Evolutionary conservation across 2,797 vertebrate genomes (phyloP).

Genomic region (Hylomyscus alleni): DNA sequence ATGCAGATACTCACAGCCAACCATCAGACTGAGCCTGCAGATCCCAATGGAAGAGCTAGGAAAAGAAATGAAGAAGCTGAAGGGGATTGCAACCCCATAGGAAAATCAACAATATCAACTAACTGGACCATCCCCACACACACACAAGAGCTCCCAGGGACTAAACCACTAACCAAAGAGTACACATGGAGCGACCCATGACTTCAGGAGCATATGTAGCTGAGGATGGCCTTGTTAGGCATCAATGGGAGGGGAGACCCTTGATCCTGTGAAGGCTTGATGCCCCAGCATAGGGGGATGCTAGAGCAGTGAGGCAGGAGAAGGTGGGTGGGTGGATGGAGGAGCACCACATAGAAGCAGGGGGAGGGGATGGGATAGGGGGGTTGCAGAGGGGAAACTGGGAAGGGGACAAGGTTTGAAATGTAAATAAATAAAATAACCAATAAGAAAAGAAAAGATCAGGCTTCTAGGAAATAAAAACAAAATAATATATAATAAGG

Average conservation of each 20-base stretch:
- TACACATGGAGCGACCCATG: not conserved
- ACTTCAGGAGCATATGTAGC: not conserved
- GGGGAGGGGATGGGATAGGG: too few relatives aligned
- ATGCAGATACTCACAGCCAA: not conserved
- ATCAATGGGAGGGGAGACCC: not conserved
- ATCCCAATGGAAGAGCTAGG: not conserved
- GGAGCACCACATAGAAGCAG: not conserved
- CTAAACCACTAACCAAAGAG: not conserved
- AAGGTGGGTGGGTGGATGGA: not conserved
- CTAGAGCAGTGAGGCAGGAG: not conserved
- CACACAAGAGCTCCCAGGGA: not conserved
- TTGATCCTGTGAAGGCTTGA: not conserved
- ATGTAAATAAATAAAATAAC: not conserved
- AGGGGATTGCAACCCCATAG: not conserved
- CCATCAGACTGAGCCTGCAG: not conserved
- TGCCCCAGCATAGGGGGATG: not conserved
- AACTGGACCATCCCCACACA: not conserved
- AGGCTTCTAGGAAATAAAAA: not conserved
- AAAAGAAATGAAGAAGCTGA: not conserved
- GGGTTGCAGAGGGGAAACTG: not conserved
- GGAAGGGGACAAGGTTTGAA: not conserved
- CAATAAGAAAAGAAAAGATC: not conserved
- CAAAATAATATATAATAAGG: not conserved
- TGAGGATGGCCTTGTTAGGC: not conserved
- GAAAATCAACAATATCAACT: not conserved